Evolutionary conservation across 1,140 invertebrate species (phyloP), one percentile per base, ranked within the genome.

Genomic region (Eueides isabella): DNA sequence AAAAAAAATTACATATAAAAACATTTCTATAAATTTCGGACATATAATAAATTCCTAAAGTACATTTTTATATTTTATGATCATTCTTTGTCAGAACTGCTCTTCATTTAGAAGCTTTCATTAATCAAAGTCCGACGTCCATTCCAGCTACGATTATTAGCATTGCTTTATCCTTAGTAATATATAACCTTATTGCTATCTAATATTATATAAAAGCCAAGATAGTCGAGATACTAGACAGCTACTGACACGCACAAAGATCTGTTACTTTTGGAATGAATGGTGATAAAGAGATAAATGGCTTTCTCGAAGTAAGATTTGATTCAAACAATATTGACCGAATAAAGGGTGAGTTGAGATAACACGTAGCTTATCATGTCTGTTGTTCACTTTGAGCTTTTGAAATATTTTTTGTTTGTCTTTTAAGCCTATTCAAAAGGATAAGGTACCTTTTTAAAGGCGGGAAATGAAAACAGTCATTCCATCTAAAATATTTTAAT

Each of bases 251-350:
- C 23, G 48, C 48, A 14, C 23, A 55, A 55, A 55, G 48, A 26
- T 55, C 48, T 55, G 48, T 55, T 26, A 19, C 48, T 55, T 9
- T 26, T 26, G 23, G 23, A 23, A 55, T 55, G 23, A 55, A 55
- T 55, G 48, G 48, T n/a, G 48, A 55, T 55, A 26, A 4, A 23
- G 48, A 55, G 7, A 55, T 55, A 55, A 55, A 55, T 26, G 48
- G 23, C 19, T 55, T 12, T 11, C 48, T 55, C 48, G 2, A 55
- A 55, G 23, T 14, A 12, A 26, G 23, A 55, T 23, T 26, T 26
- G 5, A 23, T 12, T 55, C 19, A 55, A 55, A 38, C 14, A 38
- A 55, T 26, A 55, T 44, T 44, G 41, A 5, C n/a, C n/a, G 41
- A 19, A 44, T 44, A 44, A 19, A 44, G 41, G 41, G 41, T 19